Percentiles rank a stretch among this genome's conserved stretches.
These are phyloP conservation scores for human DNA, from an alignment of 2,113 vertebrate species.

Conservation along the genomic window DNA sequence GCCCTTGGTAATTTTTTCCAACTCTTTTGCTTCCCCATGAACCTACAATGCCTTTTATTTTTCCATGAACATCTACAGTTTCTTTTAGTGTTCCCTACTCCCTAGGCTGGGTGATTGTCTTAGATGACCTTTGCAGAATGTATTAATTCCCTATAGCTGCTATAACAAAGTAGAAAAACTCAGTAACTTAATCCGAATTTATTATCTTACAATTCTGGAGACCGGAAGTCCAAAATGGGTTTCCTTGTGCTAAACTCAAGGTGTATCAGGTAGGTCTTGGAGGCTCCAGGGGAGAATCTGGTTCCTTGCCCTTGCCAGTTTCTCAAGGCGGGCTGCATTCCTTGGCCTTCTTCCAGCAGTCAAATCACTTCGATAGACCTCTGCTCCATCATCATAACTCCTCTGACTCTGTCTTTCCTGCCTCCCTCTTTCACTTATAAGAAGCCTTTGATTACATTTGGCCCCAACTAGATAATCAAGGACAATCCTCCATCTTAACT, in stretches of 20 bases:
- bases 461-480: neutral
- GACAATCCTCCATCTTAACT: neutral
- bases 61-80: neutral
- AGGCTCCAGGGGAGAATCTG: neutral
- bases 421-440: neutral
- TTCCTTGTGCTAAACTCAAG: neutral
- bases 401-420: neutral
- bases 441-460: neutral
- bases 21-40: neutral
- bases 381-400: neutral
- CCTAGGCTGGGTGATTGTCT: neutral
- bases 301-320: neutral
- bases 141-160: neutral
- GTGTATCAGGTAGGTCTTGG: neutral
- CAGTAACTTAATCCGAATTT: neutral
- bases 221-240: neutral
- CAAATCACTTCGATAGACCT: neutral
- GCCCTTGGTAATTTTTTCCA: neutral
- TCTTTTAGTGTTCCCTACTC: neutral
- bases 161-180: neutral
- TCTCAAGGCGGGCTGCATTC: neutral
- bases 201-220: neutral
- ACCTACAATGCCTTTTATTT: neutral
- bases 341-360: neutral
- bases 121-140: neutral